Evolutionary conservation across 2,888 invertebrate genomes (phyloP).

Genomic region (Blastobasis adustella): DNA sequence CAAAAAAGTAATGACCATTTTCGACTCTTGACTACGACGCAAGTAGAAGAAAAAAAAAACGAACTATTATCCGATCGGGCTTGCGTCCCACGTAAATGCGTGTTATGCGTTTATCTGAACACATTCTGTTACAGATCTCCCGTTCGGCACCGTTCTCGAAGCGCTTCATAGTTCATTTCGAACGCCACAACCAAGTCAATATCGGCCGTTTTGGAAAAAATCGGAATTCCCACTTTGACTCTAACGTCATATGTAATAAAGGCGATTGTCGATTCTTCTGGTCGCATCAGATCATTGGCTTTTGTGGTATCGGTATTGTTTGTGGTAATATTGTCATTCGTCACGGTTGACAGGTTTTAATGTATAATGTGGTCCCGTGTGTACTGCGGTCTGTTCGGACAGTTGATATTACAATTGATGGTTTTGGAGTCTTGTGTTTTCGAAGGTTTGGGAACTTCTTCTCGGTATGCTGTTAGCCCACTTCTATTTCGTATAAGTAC

Average conservation of each 20-base stretch:
- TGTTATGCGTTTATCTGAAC: slow-evolving; percentile 51
- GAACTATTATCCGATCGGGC: slow-evolving; percentile 40
- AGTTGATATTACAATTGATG: no score
- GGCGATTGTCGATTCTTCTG: no score
- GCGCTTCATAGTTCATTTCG: slow-evolving; percentile 41
- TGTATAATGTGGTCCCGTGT: slow-evolving; percentile 53
- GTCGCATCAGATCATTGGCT: slow-evolving; percentile 5
- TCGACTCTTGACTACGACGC: slow-evolving; percentile 15
- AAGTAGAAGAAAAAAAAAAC: slow-evolving; percentile 25
- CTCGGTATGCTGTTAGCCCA: no score
- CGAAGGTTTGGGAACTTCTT: no score
- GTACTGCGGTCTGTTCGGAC: slow-evolving; percentile 4
- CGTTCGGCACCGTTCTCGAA: slow-evolving; percentile 31
- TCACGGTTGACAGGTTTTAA: slow-evolving; percentile 56
- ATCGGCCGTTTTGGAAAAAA: neutral
- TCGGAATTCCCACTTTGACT: neutral
- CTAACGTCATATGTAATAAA: no score
- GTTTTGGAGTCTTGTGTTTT: no score
- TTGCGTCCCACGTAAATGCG: slow-evolving; percentile 52
- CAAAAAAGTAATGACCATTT: neutral
- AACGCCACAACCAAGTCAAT: neutral
- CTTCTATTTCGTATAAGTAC: no score
- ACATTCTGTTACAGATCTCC: slow-evolving; percentile 50
- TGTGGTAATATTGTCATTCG: slow-evolving; percentile 54
- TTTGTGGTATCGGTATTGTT: slow-evolving; percentile 35